Evolutionary conservation across 2,113 vertebrate genomes (phyloP).

Genomic region (Pholis gunnellus): DNA sequence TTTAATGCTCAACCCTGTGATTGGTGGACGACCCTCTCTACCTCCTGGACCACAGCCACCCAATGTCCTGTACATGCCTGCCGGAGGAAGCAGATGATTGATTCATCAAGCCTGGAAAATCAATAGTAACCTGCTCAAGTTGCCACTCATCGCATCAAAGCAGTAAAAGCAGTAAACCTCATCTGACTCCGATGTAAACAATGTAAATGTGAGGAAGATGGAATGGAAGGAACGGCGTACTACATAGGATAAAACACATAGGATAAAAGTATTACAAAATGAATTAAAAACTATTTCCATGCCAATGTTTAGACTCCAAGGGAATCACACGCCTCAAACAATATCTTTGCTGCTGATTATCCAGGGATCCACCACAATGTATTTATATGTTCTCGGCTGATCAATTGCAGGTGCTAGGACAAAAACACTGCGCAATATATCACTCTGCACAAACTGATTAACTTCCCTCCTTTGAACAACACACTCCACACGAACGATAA

Average conservation of each 20-base stretch:
- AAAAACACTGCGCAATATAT: slow-evolving; percentile 16
- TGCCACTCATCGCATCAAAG: slow-evolving; percentile 57
- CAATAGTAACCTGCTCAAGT: slow-evolving; percentile 65
- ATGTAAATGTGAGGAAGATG: slow-evolving; percentile 3
- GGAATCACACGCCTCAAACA: slow-evolving; percentile 6
- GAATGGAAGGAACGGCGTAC: neutral
- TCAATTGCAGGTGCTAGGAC: slow-evolving; percentile 29
- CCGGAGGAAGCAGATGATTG: slow-evolving; percentile 66
- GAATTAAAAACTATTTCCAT: neutral
- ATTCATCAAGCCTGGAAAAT: slow-evolving; percentile 68
- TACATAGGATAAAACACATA: neutral
- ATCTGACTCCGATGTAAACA: slow-evolving; percentile 39
- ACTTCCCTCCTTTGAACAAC: slow-evolving; percentile 1
- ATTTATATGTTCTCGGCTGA: slow-evolving; percentile 18
- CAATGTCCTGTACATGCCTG: slow-evolving; percentile 29
- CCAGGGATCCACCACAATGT: neutral
- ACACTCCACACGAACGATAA: slow-evolving; percentile 12
- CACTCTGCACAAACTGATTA: slow-evolving; percentile 35
- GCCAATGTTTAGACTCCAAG: neutral
- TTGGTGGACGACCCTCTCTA: neutral
- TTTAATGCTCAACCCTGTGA: neutral
- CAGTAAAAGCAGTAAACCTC: slow-evolving; percentile 47
- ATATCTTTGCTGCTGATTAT: slow-evolving; percentile 8
- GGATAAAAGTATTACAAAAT: slow-evolving; percentile 6
- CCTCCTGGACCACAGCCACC: neutral